Evolutionary conservation across 2,113 vertebrate genomes (phyloP), one percentile per base, ranked within the genome.

Genomic region (Callorhinus ursinus): DNA sequence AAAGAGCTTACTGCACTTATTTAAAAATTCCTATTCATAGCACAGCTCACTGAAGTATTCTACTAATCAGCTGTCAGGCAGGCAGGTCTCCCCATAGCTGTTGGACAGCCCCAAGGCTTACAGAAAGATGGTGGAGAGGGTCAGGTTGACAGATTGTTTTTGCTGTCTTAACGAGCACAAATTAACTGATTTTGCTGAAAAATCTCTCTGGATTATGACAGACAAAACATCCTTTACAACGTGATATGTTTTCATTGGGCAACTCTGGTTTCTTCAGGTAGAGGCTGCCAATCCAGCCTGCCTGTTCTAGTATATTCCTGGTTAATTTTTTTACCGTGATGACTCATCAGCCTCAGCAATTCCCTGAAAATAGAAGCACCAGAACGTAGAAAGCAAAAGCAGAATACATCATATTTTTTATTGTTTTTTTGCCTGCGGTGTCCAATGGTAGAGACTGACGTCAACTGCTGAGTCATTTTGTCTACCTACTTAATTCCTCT

Each of bases 141-240:
- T 94, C 69, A 42, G 74, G 42, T 33, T 97, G 94, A 95, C 93
- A 97, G 90, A 95, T 77, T 96, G 96, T 95, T 97, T 97, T 94
- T 95, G 83, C 87, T 95, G n/a, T 97, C 71, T 96, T 97, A 96
- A 97, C 0, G 69, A 98, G 92, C 80, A 93, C 83, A 95, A 91
- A 95, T 95, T 76, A 97, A 97, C 92, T 84, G 51, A 93, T 87
- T 95, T 95, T 92, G 33, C 76, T 49, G 39, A 57, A 96, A 97
- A 96, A 84, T 5, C 55, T 89, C 94, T 96, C 61, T 46, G 46
- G 95, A 97, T 92, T 92, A 85, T 95, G 90, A 93, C 33, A 92
- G 59, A 95, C 14, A 95, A 95, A 95, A 93, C 90, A 94, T 90
- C 74, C 51, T 92, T 87, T n/a, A 57, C 19, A 90, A 49, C 1